Conservation (phyloP, 1,140 invertebrate genomes). For the Whitmania pigra region DNA sequence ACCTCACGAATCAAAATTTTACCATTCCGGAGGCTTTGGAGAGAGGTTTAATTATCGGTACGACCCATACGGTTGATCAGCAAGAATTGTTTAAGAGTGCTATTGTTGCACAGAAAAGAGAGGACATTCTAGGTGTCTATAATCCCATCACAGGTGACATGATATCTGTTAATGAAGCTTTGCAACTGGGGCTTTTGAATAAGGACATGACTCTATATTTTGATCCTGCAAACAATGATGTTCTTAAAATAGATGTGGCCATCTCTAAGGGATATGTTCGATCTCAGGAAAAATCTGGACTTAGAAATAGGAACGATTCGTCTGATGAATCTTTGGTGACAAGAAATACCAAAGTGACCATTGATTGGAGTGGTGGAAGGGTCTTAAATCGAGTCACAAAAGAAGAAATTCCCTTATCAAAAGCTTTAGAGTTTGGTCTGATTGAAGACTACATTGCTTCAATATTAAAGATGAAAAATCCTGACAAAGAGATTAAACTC, state of each 20-base stretch:
- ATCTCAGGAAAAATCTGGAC: background rate
- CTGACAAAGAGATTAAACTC: background rate
- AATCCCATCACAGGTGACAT: conserved; percentile 64
- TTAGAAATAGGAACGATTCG: conserved; percentile 3
- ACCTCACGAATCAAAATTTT: conserved; percentile 58
- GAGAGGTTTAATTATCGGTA: conserved; percentile 53
- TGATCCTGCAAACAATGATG: conserved; percentile 28
- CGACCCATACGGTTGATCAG: conserved; percentile 33
- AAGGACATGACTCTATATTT: conserved; percentile 48
- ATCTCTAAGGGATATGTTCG: conserved; percentile 61
- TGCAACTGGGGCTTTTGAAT: conserved; percentile 58
- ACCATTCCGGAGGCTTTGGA: conserved; percentile 39
- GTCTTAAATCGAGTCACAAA: conserved; percentile 20
- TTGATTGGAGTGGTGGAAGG: conserved; percentile 19
- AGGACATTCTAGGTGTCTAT: conserved; percentile 41
- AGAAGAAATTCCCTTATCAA: conserved; percentile 15
- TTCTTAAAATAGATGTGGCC: conserved; percentile 52
- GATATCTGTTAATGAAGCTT: conserved; percentile 58
- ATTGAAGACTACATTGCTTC: conserved; percentile 21
- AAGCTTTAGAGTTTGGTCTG: conserved; percentile 18
- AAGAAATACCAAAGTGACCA: conserved; percentile 11
- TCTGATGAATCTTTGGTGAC: background rate
- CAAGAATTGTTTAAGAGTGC: conserved; percentile 35
- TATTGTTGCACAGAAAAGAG: conserved; percentile 28
- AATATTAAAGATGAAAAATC: conserved; percentile 9